Percentiles rank a stretch among this genome's conserved stretches.
phyloP scores from a whole-genome alignment of 2,113 vertebrate genomes.

The Etia nguti region DNA sequence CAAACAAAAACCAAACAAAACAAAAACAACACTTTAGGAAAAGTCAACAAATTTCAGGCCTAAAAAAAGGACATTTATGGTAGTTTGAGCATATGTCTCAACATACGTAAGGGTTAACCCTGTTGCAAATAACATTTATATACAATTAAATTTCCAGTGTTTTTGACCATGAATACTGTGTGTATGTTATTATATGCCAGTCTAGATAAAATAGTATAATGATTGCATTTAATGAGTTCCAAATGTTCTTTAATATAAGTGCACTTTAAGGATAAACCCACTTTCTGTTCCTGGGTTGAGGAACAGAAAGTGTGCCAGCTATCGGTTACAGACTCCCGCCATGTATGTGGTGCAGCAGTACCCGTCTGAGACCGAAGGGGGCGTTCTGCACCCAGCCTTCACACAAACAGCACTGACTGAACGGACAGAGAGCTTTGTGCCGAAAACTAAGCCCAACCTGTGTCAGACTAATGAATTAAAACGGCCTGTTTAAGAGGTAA shows the following conservation, averaged over 20 bases:
- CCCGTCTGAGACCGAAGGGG: constrained; percentile 66
- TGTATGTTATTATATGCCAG: background rate
- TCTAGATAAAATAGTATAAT: background rate
- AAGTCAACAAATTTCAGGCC: background rate
- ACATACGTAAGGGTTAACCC: background rate
- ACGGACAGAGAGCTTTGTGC: constrained; percentile 76
- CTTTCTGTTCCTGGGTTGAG: background rate
- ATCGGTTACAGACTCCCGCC: constrained; percentile 43
- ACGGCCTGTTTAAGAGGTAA: constrained; percentile 75
- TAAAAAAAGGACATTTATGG: background rate
- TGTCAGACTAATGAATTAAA: constrained; percentile 78
- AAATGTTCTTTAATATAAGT: background rate
- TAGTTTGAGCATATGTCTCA: background rate
- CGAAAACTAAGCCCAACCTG: constrained; percentile 75
- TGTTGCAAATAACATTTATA: background rate
- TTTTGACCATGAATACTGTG: background rate
- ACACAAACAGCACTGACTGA: constrained; percentile 63
- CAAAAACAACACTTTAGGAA: background rate
- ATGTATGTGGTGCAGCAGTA: constrained; percentile 32
- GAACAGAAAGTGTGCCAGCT: background rate
- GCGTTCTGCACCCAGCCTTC: constrained; percentile 65
- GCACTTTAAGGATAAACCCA: background rate
- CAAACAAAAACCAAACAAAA: background rate
- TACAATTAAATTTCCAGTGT: background rate
- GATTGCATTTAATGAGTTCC: background rate